These are phyloP conservation scores for Nycticorax nycticorax DNA, from an alignment of 2,113 vertebrate species.

Conservation along the genomic window DNA sequence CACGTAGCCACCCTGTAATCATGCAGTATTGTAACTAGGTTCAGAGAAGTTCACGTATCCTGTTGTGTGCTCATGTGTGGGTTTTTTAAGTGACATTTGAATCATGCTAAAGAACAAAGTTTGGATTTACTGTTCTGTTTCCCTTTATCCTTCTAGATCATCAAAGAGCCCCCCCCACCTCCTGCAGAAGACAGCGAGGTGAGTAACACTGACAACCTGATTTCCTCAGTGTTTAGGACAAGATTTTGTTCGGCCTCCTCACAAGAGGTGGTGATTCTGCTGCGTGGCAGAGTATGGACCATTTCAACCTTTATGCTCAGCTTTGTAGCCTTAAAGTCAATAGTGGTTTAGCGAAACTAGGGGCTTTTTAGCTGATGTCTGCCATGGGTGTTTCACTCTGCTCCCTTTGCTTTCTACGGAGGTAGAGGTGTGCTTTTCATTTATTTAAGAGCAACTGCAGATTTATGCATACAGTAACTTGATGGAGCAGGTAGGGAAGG, in stretches of 20 bases:
- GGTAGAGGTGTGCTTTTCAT: not conserved
- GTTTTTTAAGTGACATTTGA: not conserved
- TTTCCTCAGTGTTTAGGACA: not conserved
- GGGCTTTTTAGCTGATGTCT: not conserved
- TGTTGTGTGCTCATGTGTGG: not conserved
- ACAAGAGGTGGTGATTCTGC: not conserved
- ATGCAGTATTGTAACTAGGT: rapidly evolving
- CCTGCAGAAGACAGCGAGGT: conserved; percentile 82
- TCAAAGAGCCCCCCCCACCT: conserved; percentile 80
- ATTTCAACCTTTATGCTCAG: not conserved
- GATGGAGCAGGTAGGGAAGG: not conserved
- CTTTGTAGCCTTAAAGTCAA: not conserved
- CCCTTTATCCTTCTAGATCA: conserved; percentile 70
- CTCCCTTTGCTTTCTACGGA: not conserved
- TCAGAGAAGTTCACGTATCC: not conserved
- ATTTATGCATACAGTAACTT: not conserved
- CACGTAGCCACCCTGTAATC: rapidly evolving
- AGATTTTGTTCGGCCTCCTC: not conserved
- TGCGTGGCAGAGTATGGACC: not conserved
- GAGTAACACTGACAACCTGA: not conserved
- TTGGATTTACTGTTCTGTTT: not conserved
- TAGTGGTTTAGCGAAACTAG: not conserved
- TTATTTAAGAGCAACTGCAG: not conserved
- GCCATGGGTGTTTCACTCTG: not conserved
- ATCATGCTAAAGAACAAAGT: not conserved